A percentile compares a stretch with the other conserved stretches of the same genome.
Evolutionary conservation across 2,888 invertebrate genomes (phyloP).

Genomic region (Synanthedon andrenaeformis): DNA sequence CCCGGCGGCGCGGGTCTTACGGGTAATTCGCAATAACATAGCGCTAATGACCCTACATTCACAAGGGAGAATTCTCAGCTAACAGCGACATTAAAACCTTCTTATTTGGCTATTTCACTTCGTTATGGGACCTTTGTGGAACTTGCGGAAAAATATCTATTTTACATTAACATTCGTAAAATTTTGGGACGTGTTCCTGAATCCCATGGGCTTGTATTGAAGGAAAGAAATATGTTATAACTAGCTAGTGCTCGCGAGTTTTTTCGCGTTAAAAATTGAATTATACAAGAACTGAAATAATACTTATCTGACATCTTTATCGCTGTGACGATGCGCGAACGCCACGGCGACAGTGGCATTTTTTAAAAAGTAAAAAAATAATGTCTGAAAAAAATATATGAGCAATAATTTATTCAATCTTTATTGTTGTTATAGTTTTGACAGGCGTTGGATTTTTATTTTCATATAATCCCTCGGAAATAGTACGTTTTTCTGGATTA

Average conservation of each 20-base stretch:
- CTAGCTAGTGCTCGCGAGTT: background rate
- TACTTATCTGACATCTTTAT: no score
- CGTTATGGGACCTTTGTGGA: slow-evolving; percentile 56
- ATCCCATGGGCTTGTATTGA: background rate
- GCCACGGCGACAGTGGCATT: no score
- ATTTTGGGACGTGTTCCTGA: slow-evolving; percentile 1
- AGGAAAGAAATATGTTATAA: background rate
- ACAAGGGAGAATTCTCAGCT: slow-evolving; percentile 58
- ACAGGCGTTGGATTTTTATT: no score
- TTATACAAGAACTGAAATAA: no score
- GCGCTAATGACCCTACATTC: slow-evolving; percentile 63
- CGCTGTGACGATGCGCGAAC: no score
- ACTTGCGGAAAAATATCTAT: slow-evolving; percentile 38
- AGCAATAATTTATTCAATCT: no score
- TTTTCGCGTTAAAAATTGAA: no score
- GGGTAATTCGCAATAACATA: slow-evolving; percentile 61
- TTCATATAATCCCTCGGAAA: no score
- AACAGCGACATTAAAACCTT: slow-evolving; percentile 65
- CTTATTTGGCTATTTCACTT: slow-evolving; percentile 65
- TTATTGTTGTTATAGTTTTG: no score
- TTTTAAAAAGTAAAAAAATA: no score
- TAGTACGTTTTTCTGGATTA: no score
- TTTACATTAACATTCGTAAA: slow-evolving; percentile 17
- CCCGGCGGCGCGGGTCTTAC: slow-evolving; percentile 30
- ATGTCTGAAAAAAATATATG: no score